phyloP scores from a whole-genome alignment of 2,113 vertebrate species.

The Coptodon bakossiorum region DNA sequence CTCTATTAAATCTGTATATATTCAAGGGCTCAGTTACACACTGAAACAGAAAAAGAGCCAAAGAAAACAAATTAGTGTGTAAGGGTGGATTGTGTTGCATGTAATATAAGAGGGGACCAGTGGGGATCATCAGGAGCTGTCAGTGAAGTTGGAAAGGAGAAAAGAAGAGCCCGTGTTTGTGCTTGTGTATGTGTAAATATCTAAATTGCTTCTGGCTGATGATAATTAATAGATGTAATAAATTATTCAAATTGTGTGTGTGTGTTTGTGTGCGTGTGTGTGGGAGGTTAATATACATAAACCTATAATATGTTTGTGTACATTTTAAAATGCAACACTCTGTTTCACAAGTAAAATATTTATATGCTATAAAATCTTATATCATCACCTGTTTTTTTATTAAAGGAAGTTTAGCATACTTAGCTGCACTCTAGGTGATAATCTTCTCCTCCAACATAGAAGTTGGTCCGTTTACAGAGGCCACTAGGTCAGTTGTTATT shows the following conservation, averaged over 20 bases:
- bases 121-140: conserved; percentile 65
- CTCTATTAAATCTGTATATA: conserved; percentile 77
- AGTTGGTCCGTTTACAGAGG: conserved; percentile 16
- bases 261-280: background rate
- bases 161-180: conserved; percentile 41
- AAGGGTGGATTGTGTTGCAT: conserved; percentile 76
- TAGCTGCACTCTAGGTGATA: background rate
- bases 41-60: conserved; percentile 54
- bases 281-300: background rate
- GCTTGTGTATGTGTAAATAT: conserved; percentile 22
- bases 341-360: background rate
- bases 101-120: conserved; percentile 68
- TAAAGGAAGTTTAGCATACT: background rate
- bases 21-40: conserved; percentile 71
- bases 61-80: conserved; percentile 77
- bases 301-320: background rate
- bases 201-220: background rate
- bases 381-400: background rate
- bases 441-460: background rate
- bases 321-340: background rate
- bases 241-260: background rate
- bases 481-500: conserved; percentile 55
- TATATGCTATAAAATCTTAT: background rate
- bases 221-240: conserved; percentile 6
- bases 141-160: conserved; percentile 58